Conservation (phyloP, 2,888 invertebrate genomes). For the Capitulum mitella region DNA sequence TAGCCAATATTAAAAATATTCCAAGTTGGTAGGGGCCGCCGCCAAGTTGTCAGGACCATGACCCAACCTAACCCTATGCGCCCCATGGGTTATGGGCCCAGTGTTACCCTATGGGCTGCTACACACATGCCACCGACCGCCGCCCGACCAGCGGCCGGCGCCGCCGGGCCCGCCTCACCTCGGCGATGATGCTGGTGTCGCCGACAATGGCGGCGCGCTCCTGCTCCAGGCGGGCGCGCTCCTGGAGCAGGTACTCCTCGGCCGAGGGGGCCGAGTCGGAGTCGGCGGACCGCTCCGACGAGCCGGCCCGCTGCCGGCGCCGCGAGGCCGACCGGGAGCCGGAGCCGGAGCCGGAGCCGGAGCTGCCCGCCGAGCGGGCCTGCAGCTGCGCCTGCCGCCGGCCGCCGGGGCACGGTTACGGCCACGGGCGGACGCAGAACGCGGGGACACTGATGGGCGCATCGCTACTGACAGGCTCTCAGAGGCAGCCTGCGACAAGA, state of each 20-base stretch:
- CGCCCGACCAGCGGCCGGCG: background rate
- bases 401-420: no score
- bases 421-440: background rate
- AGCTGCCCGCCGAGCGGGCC: conserved; percentile 21
- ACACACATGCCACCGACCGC: no score
- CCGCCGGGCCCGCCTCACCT: background rate
- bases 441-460: no score
- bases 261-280: background rate
- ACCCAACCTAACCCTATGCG: no score
- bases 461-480: no score
- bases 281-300: background rate
- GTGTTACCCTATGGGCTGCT: no score
- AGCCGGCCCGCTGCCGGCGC: background rate
- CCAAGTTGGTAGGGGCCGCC: no score
- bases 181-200: background rate
- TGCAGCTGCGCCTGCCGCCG: background rate
- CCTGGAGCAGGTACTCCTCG: background rate
- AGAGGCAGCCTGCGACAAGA: no score
- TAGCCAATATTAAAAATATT: no score
- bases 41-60: no score
- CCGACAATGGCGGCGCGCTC: background rate
- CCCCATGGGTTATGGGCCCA: no score
- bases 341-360: conserved; percentile 1
- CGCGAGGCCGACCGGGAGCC: background rate
- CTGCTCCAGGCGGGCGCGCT: background rate